Evolutionary conservation across 2,888 invertebrate genomes (phyloP).

Genomic region (Pseudanteris insignis): DNA sequence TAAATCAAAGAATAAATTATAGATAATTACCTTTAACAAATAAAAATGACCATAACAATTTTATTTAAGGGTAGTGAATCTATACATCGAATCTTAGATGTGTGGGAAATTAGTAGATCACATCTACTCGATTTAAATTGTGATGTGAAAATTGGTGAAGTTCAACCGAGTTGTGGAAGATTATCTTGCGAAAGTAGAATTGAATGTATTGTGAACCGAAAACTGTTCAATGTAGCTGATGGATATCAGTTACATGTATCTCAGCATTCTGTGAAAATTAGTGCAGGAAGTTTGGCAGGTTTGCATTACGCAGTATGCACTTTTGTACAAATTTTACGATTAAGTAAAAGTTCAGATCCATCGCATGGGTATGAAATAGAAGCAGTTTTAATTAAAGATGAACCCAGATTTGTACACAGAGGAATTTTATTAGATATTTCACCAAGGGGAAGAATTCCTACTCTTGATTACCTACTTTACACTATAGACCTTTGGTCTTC

Average conservation of each 20-base stretch:
- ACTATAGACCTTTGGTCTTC: conserved; percentile 68
- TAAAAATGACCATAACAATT: conserved; percentile 1
- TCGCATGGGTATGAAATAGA: conserved; percentile 60
- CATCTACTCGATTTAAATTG: conserved; percentile 66
- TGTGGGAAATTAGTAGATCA: conserved; percentile 68
- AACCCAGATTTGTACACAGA: conserved; percentile 69
- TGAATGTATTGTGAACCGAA: conserved; percentile 69
- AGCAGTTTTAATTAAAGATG: conserved; percentile 70
- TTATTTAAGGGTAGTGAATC: conserved; percentile 59
- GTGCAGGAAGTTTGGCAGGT: conserved; percentile 69
- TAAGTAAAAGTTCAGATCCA: conserved; percentile 62
- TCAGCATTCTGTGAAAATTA: conserved; percentile 68
- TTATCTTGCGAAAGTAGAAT: conserved; percentile 65
- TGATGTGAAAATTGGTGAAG: conserved; percentile 67
- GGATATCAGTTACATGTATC: conserved; percentile 69
- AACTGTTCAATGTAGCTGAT: conserved; percentile 66
- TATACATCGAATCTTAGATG: conserved; percentile 66
- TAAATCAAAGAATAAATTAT: too few relatives aligned
- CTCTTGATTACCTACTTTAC: conserved; percentile 68
- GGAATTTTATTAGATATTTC: conserved; percentile 71
- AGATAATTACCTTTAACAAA: background rate
- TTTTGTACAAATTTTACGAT: conserved; percentile 69
- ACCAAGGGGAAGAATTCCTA: conserved; percentile 70
- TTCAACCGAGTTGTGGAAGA: conserved; percentile 64
- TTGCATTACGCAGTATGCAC: conserved; percentile 71